Conservation (phyloP, 2,888 invertebrate genomes). For the Drosophila meridionalis region DNA sequence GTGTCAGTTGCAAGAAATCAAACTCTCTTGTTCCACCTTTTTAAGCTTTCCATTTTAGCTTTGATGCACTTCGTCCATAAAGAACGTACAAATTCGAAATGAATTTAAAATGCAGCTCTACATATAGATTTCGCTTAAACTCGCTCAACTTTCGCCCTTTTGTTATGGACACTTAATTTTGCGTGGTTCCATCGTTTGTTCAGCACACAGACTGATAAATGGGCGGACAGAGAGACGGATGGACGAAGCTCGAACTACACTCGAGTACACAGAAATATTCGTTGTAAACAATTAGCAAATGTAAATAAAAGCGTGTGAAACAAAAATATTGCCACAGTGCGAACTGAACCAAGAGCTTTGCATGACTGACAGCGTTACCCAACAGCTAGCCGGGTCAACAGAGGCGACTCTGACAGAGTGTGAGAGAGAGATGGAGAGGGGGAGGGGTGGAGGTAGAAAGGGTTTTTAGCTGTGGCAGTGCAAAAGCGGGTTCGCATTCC, state of each 20-base stretch:
- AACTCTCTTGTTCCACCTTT: neutral
- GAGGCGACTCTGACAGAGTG: neutral
- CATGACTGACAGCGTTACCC: conserved; percentile 24
- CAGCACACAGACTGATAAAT: conserved; percentile 11
- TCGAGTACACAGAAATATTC: conserved; percentile 41
- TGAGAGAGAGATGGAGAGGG: neutral
- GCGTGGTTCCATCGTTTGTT: conserved; percentile 16
- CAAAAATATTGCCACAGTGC: conserved; percentile 58
- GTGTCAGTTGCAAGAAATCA: neutral
- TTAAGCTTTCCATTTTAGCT: neutral
- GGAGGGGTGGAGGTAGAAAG: neutral
- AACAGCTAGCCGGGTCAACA: neutral
- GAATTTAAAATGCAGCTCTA: neutral
- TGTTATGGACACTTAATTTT: conserved; percentile 25
- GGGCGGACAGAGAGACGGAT: neutral
- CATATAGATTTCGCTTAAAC: neutral
- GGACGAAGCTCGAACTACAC: conserved; percentile 7
- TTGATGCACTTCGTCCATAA: neutral
- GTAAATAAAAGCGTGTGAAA: conserved; percentile 72
- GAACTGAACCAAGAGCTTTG: conserved; percentile 27
- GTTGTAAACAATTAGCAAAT: conserved; percentile 70
- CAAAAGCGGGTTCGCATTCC: conserved; percentile 11
- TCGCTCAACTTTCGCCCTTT: neutral
- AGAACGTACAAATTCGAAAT: neutral
- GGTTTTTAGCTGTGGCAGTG: conserved; percentile 9